A percentile compares a stretch with the other conserved stretches of the same genome.
Conservation (phyloP, 2,888 invertebrate species). For the Diaphora mendica region DNA sequence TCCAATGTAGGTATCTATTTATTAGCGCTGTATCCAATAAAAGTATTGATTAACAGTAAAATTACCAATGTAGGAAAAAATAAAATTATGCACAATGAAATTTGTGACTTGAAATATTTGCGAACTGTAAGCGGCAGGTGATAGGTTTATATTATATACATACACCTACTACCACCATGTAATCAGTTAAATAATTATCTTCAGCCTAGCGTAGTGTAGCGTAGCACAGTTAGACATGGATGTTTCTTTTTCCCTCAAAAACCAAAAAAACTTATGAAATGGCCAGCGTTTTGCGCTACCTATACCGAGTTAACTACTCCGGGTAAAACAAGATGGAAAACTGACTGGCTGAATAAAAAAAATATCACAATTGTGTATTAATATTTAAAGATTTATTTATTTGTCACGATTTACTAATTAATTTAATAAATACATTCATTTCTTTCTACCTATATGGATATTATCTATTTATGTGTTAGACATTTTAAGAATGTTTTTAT, state of each 20-base stretch:
- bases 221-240: too few relatives aligned
- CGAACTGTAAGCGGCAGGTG: not conserved
- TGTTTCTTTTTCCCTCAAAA: too few relatives aligned
- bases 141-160: not conserved
- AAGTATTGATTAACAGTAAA: not conserved
- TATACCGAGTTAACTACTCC: not conserved
- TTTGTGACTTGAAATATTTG: not conserved
- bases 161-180: too few relatives aligned
- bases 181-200: not conserved
- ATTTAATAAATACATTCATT: not conserved
- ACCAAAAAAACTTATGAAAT: too few relatives aligned
- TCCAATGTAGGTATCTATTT: not conserved
- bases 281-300: not conserved
- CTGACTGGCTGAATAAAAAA: not conserved
- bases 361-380: not conserved
- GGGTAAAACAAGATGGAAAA: not conserved
- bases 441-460: too few relatives aligned
- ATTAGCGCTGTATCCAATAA: not conserved
- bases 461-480: not conserved
- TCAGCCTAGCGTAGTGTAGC: too few relatives aligned
- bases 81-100: not conserved
- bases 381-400: not conserved
- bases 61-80: not conserved
- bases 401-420: not conserved
- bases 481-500: too few relatives aligned